phyloP scores from a whole-genome alignment of 2,888 invertebrate genomes.

The Belgica antarctica region DNA sequence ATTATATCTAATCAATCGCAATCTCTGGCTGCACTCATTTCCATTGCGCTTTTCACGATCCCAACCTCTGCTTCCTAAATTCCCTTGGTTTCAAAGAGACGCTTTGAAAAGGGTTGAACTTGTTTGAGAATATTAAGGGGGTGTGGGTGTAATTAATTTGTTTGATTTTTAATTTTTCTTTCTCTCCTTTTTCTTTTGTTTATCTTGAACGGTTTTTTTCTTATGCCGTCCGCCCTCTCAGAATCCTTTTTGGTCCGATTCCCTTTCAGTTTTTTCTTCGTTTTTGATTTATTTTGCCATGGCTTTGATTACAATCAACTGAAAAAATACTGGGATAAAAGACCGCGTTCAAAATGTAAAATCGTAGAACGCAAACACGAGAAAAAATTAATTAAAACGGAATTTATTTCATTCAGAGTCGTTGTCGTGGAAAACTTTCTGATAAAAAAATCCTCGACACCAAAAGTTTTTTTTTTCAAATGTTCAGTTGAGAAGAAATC shows the following conservation, averaged over 20 bases:
- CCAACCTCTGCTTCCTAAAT: constrained; percentile 1
- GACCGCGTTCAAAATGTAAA: too few relatives aligned
- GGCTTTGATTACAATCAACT: constrained; percentile 43
- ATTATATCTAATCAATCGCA: constrained; percentile 43
- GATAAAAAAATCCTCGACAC: constrained; percentile 35
- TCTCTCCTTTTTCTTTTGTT: constrained; percentile 33
- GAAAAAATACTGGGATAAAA: constrained; percentile 37
- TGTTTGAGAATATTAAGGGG: not conserved
- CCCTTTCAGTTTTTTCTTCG: constrained; percentile 6
- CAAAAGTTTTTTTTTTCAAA: constrained; percentile 16
- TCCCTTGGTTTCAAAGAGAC: not conserved
- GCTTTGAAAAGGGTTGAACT: constrained; percentile 3
- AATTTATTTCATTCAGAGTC: constrained; percentile 43
- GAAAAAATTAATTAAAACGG: constrained; percentile 42
- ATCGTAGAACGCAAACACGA: not conserved
- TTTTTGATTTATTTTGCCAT: constrained; percentile 38
- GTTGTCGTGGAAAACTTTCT: constrained; percentile 41
- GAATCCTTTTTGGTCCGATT: constrained; percentile 38
- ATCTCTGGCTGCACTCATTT: constrained; percentile 25
- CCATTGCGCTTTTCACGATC: constrained; percentile 34
- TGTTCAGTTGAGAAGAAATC: constrained; percentile 4
- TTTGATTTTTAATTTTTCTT: constrained; percentile 44
- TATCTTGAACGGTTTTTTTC: constrained; percentile 34
- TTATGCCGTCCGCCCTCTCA: not conserved
- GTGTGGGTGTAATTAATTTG: constrained; percentile 43